Base-by-base conservation (phyloP, 2,797 vertebrate species). In the Chloroceryle amazona region DNA sequence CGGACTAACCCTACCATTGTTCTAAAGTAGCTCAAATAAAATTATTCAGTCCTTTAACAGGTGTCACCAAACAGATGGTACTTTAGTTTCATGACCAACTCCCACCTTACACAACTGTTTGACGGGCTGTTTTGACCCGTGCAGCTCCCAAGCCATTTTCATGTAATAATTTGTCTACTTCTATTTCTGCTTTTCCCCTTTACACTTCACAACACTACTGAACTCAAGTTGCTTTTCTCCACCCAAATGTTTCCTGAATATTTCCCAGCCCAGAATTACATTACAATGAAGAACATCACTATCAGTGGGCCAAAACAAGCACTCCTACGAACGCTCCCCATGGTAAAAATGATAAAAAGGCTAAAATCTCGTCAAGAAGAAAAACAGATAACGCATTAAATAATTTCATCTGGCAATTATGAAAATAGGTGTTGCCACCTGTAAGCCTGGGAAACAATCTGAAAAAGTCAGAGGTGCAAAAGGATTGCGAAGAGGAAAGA, bases 341-440 rank as follows among this genome's bases (percentile, higher is more conserved):
- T 8, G 52, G 60, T 60, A 68, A 89, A 93, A 84, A 44, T 3
- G 76, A 92, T 62, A 61, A 93, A 86, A 84, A 86, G 62, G 79
- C 73, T 13, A 57, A 95, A 93, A 31, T 57, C 73, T 93, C 70
- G 63, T 90, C 83, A 70, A 66, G 80, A 71, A 85, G 42, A 52
- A 92, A 93, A 93, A 90, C 80, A 94, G 84, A 81, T 52, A 90
- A 70, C 4, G 1, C 47, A 9, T 31, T 33, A 49, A 88, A 81
- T 66, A 72, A 73, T 47, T 86, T 65, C 71, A 94, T 57, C 81
- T 76, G 74, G 55, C 19, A 44, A 29, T 66, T 95, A 79, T 28
- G 49, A 84, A 96, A 95, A 91, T 35, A 94, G 95, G 88, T 90
- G 92, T 95, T 92, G 88, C 63, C 94, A 93, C 88, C 94, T 95